Percentiles rank a stretch among this genome's conserved stretches.
Evolutionary conservation across 2,888 invertebrate genomes (phyloP).

Genomic region (Tetragonisca angustula): DNA sequence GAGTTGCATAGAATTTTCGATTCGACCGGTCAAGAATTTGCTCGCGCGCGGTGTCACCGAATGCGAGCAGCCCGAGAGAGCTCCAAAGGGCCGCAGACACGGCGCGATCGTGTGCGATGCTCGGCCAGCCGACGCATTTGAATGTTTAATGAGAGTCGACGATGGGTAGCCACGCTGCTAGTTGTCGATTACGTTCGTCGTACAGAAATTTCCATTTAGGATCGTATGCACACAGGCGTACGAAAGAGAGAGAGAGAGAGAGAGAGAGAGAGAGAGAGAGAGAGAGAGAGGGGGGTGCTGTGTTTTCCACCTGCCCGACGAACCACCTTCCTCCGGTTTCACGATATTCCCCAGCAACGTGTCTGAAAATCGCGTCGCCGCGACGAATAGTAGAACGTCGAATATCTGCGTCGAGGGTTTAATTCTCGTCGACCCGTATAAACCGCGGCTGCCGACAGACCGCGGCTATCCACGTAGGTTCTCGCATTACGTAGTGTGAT

Average conservation of each 20-base stretch:
- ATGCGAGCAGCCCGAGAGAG: background rate
- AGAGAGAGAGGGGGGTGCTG: background rate
- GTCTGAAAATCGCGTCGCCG: conserved; percentile 18
- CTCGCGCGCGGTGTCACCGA: too few relatives aligned
- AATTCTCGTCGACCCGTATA: conserved; percentile 19
- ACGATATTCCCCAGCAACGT: conserved; percentile 24
- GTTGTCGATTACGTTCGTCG: conserved; percentile 54
- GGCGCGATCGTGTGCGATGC: conserved; percentile 2
- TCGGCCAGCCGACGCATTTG: conserved; percentile 59
- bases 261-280: too few relatives aligned
- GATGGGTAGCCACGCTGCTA: conserved; percentile 47
- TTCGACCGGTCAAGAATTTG: too few relatives aligned
- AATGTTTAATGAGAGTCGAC: conserved; percentile 67
- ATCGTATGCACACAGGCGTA: conserved; percentile 8
- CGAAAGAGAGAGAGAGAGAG: too few relatives aligned
- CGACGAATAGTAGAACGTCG: background rate
- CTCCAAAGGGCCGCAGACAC: background rate
- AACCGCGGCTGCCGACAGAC: conserved; percentile 3
- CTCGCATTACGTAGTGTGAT: background rate
- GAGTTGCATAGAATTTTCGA: too few relatives aligned
- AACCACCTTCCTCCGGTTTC: conserved; percentile 19
- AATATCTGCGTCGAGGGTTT: background rate
- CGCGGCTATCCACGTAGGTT: background rate
- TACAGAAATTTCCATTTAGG: conserved; percentile 58
- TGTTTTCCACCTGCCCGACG: conserved; percentile 4